Base-by-base conservation (phyloP, 2,888 invertebrate genomes). In the Dusona sp. region DNA sequence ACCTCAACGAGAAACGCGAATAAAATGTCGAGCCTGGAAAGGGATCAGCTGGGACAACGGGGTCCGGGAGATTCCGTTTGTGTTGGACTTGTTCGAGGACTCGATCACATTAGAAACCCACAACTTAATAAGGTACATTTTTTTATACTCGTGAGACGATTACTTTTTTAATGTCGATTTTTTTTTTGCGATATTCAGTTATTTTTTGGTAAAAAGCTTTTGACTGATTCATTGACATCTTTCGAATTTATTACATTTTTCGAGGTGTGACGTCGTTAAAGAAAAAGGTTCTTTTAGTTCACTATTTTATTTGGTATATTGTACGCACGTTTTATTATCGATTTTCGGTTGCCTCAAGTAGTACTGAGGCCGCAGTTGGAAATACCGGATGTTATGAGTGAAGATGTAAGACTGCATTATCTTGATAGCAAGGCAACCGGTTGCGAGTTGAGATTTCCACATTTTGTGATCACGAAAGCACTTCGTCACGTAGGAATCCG, bases 31-130 rank as follows among this genome's bases (percentile, higher is more conserved):
- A 90, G 88, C 73, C 88, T 95, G 94, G 95, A 96, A 85, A 95
- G 96, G 90, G 96, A 96, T 93, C 95, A 95, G 94, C 95, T 96
- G 94, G 97, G 96, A 94, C 95, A 96, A 87, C 95, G 95, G 91
- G 95, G 95, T 45, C 92, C 93, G 6, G 95, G 95, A 80, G 96
- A 96, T 91, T 92, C 93, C 80, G 93, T 95, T 88, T 94, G 95
- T 88, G 94, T 95, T 89, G 95, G 95, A 92, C 95, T 95, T 83
- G 92, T 96, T 80, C 95, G 96, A 80, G 97, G 97, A 82, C 95
- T 97, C 88, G 97, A 97, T 94, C 96, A 96, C 88, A 95, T 97
- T 68, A 95, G 96, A 86, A 95, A 96, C 92, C 96, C 97, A 2
- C 95, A 96, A 83, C 95, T 97, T 13, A 97, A 97, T 93, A 97